phyloP scores from a whole-genome alignment of 2,888 invertebrate genomes.

The Drosophila nr. perissopoda region DNA sequence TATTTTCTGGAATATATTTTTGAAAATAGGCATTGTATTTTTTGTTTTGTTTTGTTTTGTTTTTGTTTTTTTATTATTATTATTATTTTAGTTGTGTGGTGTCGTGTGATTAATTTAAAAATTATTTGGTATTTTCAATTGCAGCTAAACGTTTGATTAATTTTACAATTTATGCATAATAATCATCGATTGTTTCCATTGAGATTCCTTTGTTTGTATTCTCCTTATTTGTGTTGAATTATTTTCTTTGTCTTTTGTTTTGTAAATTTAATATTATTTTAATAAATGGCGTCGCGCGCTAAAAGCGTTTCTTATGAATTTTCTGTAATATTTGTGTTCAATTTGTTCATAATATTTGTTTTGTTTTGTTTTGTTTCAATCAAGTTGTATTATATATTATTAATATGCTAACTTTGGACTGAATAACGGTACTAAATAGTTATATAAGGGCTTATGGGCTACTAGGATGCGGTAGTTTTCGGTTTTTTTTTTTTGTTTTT shows the following conservation, averaged over 20 bases:
- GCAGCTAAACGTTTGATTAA: conserved; percentile 76
- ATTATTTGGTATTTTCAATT: conserved; percentile 71
- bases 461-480: conserved; percentile 19
- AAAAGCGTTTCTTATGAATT: conserved; percentile 63
- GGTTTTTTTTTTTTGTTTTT: too few species aligned
- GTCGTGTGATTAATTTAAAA: conserved; percentile 35
- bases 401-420: conserved; percentile 59
- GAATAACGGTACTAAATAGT: conserved; percentile 54
- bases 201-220: conserved; percentile 15
- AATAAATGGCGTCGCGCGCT: conserved; percentile 81
- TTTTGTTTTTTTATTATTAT: conserved; percentile 9
- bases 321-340: conserved; percentile 13
- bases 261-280: conserved; percentile 51
- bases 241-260: background rate
- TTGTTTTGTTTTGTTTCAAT: conserved; percentile 6
- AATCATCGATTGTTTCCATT: conserved; percentile 32
- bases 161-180: conserved; percentile 53
- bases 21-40: conserved; percentile 16
- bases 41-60: conserved; percentile 19
- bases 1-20: conserved; percentile 31
- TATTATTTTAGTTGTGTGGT: conserved; percentile 16
- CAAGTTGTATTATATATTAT: conserved; percentile 40
- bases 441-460: conserved; percentile 6
- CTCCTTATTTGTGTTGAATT: conserved; percentile 8
- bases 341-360: conserved; percentile 14